Evolutionary conservation across 2,888 invertebrate genomes (phyloP), one percentile per base, ranked within the genome.

Genomic region (Melieria crassipennis): DNA sequence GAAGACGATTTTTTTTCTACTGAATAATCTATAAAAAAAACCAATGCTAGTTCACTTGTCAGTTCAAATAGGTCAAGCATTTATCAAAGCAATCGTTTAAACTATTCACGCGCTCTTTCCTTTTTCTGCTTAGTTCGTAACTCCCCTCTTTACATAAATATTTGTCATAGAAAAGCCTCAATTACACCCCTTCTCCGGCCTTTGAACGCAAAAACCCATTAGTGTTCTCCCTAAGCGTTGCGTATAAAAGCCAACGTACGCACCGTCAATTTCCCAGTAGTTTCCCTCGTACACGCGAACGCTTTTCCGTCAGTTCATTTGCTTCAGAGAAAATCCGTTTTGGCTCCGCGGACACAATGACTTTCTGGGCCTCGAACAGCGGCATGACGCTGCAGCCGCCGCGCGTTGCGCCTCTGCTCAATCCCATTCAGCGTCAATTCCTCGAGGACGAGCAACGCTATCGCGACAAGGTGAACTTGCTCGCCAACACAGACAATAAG

Each of bases 351-450:
- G 13, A 46, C 55, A 30, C n/a, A 6, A 85, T 85, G 85, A 79
- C 85, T 4, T 85, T 84, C 76, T 85, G 85, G 85, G 85, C 82
- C 45, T 77, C 80, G 13, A 79, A 79, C 65, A 79, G 75, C 65
- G 81, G 81, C 58, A 65, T 63, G 61, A 52, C 78, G 65, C 77
- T 81, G 67, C 79, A 82, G 9, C 78, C 77, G 3, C 67, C 79
- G 0, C 83, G 83, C 73, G 80, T 85, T 52, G 75, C 78, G 45
- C 85, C 86, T 47, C 83, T 84, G 65, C 77, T 87, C n/a, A 87
- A 87, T 82, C 87, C 87, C 5, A 85, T 86, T 75, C 87, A 87
- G 75, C 83, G 84, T 1, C 83, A 83, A 63, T 86, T 87, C 61
- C 80, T 86, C 2, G 85, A 87, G 72, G 87, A 87, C 77, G 84